Conservation (phyloP, 2,113 vertebrate species). For the Pristiophorus japonicus region DNA sequence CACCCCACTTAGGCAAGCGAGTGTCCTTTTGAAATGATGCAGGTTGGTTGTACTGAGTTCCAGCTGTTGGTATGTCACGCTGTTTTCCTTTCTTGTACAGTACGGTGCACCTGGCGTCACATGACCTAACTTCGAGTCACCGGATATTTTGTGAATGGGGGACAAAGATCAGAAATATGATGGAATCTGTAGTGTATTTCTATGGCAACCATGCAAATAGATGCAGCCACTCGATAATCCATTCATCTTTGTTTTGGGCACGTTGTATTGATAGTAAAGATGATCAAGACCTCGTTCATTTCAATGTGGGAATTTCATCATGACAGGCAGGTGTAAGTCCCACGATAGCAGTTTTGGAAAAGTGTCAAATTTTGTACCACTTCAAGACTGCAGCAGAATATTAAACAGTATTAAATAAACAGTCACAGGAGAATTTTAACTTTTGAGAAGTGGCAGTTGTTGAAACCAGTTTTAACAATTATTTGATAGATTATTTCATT, state of each 20-base stretch:
- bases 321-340: background rate
- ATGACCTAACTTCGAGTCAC: background rate
- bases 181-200: background rate
- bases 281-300: background rate
- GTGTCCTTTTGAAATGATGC: slow-evolving; percentile 6
- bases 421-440: background rate
- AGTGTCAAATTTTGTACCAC: background rate
- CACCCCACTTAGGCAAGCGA: background rate
- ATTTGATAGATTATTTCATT: background rate
- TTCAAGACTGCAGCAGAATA: background rate
- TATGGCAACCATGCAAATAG: background rate
- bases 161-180: background rate
- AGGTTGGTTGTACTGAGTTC: slow-evolving; percentile 23
- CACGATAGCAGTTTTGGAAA: background rate
- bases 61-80: background rate
- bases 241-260: background rate
- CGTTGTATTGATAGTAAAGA: background rate
- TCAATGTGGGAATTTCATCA: background rate
- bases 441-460: background rate
- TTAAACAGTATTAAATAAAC: slow-evolving; percentile 3
- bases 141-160: slow-evolving; percentile 13
- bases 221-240: background rate
- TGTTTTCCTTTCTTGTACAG: slow-evolving; percentile 6
- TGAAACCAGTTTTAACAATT: background rate
- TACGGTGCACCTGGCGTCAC: background rate